Evolutionary conservation across 2,888 invertebrate species (phyloP).

Genomic region (Caprella mutica): DNA sequence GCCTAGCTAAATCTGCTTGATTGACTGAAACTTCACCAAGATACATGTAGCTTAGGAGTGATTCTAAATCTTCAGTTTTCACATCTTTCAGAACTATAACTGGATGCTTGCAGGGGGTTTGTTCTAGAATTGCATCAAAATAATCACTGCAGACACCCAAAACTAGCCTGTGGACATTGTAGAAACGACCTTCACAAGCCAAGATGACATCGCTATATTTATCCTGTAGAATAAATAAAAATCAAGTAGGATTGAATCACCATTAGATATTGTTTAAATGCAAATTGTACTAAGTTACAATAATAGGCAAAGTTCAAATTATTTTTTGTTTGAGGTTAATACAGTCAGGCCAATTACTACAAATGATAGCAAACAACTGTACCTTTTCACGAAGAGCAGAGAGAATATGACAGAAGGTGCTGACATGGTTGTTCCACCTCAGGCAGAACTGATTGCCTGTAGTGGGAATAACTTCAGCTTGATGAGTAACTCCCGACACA

Average conservation of each 20-base stretch:
- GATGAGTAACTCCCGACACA: too few species aligned
- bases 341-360: too few species aligned
- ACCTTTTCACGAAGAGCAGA: slow-evolving; percentile 32
- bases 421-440: slow-evolving; percentile 32
- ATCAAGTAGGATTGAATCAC: not conserved
- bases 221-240: slow-evolving; percentile 21
- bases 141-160: slow-evolving; percentile 30
- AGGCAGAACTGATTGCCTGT: slow-evolving; percentile 25
- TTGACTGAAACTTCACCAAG: slow-evolving; percentile 27
- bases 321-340: too few species aligned
- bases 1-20: slow-evolving; percentile 28
- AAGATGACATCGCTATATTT: slow-evolving; percentile 32
- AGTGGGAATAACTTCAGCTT: too few species aligned
- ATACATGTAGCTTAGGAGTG: slow-evolving; percentile 32
- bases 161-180: slow-evolving; percentile 33
- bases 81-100: slow-evolving; percentile 31
- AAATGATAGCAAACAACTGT: too few species aligned
- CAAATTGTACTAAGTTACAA: too few species aligned
- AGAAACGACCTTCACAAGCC: slow-evolving; percentile 32
- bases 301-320: too few species aligned
- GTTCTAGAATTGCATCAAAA: slow-evolving; percentile 31
- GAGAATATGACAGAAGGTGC: slow-evolving; percentile 29
- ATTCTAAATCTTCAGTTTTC: slow-evolving; percentile 30
- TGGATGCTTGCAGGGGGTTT: slow-evolving; percentile 32
- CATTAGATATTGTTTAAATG: too few species aligned